phyloP scores from a whole-genome alignment of 2,888 invertebrate genomes.

The Brachyptera risi region DNA sequence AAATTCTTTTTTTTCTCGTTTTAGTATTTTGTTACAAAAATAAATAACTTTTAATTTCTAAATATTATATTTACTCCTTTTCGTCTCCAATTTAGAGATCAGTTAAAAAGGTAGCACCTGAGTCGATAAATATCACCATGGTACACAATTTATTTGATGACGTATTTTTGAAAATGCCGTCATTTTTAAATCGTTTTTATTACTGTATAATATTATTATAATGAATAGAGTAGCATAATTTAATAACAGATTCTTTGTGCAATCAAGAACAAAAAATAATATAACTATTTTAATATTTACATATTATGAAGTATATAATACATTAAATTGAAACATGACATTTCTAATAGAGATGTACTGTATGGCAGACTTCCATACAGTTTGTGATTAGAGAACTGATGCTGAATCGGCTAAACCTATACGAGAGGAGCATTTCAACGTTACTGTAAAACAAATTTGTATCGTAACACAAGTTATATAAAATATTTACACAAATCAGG shows the following conservation, averaged over 20 bases:
- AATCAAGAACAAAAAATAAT: background rate
- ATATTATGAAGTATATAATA: no score
- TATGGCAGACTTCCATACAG: no score
- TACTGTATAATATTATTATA: background rate
- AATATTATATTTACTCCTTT: constrained; percentile 12
- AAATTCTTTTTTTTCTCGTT: constrained; percentile 23
- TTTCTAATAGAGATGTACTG: no score
- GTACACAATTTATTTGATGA: constrained; percentile 16
- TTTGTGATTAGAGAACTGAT: no score
- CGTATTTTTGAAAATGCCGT: no score
- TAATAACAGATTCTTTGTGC: background rate
- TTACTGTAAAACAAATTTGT: no score
- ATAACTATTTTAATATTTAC: background rate
- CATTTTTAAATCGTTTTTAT: background rate
- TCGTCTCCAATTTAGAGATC: background rate
- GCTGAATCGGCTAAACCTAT: no score
- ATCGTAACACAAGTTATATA: no score
- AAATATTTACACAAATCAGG: no score
- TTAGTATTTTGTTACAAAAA: constrained; percentile 29
- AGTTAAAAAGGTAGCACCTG: constrained; percentile 25
- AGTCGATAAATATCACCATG: constrained; percentile 22
- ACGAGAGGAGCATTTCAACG: no score
- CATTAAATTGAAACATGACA: no score
- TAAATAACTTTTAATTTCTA: constrained; percentile 27
- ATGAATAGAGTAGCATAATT: background rate